These are phyloP conservation scores for Vespertilio murinus DNA, from an alignment of 2,797 vertebrate species.

Conservation along the genomic window DNA sequence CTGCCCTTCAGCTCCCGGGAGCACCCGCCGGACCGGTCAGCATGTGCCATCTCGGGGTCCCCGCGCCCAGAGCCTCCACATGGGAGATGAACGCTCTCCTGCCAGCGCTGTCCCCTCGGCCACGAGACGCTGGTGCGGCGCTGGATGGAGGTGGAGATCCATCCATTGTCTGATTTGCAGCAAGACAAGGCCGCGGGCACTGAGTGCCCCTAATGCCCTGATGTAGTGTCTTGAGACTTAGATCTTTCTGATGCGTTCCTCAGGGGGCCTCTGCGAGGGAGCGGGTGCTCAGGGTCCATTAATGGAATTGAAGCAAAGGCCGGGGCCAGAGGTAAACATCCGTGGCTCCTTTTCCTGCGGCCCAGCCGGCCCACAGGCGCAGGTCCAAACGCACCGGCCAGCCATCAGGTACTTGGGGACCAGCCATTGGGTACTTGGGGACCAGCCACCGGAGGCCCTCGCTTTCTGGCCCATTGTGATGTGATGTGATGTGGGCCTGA, in stretches of 20 bases:
- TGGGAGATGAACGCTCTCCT: slow-evolving; percentile 83
- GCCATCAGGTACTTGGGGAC: slow-evolving; percentile 84
- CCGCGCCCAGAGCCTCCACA: slow-evolving; percentile 75
- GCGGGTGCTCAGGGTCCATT: slow-evolving; percentile 97
- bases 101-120: slow-evolving; percentile 79
- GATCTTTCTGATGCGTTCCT: slow-evolving; percentile 99
- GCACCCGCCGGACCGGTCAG: slow-evolving; percentile 81
- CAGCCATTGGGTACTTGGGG: slow-evolving; percentile 80
- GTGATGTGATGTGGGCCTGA: slow-evolving; percentile 71
- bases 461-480: slow-evolving; percentile 83
- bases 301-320: slow-evolving; percentile 99
- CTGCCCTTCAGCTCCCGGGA: slow-evolving; percentile 72
- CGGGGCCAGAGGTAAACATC: slow-evolving; percentile 98
- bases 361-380: slow-evolving; percentile 95
- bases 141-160: slow-evolving; percentile 86
- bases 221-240: slow-evolving; percentile 98
- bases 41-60: slow-evolving; percentile 85
- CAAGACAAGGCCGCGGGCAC: slow-evolving; percentile 87
- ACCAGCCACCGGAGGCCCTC: no score
- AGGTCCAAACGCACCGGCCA: slow-evolving; percentile 89
- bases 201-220: slow-evolving; percentile 92
- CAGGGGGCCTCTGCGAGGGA: slow-evolving; percentile 92
- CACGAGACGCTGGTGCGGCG: slow-evolving; percentile 88
- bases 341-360: slow-evolving; percentile 94
- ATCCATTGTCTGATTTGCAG: slow-evolving; percentile 93